These are phyloP conservation scores for Cottus gobio DNA, from an alignment of 2,113 vertebrate species.

Conservation along the genomic window DNA sequence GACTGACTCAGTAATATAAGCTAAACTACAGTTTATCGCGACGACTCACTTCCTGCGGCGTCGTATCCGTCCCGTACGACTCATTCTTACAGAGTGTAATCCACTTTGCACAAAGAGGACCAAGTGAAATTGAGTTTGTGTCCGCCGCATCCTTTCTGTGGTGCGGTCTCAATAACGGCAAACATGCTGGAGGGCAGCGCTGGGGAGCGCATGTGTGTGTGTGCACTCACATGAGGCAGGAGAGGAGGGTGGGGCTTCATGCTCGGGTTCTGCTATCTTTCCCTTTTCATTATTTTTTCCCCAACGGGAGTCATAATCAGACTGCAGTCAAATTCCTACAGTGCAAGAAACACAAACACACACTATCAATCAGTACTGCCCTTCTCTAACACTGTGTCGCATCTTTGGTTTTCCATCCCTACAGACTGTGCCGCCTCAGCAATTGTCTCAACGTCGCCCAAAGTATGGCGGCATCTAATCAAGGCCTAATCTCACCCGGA, in stretches of 20 bases:
- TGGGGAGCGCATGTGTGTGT: background rate
- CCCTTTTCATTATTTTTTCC: constrained; percentile 55
- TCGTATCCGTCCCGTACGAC: background rate
- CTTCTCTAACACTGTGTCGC: constrained; percentile 1
- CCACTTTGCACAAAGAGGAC: constrained; percentile 26
- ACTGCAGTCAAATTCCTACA: constrained; percentile 39
- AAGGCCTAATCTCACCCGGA: constrained; percentile 45
- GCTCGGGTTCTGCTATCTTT: constrained; percentile 58
- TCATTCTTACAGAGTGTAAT: constrained; percentile 16
- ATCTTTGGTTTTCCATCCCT: constrained; percentile 30
- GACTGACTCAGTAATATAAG: constrained; percentile 7
- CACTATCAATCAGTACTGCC: background rate
- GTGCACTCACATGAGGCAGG: background rate
- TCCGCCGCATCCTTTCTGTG: constrained; percentile 34
- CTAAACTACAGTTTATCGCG: constrained; percentile 15
- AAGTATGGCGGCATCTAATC: constrained; percentile 42
- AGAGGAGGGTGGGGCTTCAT: constrained; percentile 30
- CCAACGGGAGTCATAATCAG: constrained; percentile 44
- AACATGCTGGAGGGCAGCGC: constrained; percentile 22
- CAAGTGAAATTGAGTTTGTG: constrained; percentile 36
- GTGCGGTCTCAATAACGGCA: constrained; percentile 13
- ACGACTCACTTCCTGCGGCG: constrained; percentile 6
- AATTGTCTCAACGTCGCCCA: constrained; percentile 15
- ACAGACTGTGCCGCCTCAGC: constrained; percentile 39
- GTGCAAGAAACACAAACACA: constrained; percentile 1